Conservation (phyloP, 92 coral and sea anemone genomes). For the Blastomussa wellsi region DNA sequence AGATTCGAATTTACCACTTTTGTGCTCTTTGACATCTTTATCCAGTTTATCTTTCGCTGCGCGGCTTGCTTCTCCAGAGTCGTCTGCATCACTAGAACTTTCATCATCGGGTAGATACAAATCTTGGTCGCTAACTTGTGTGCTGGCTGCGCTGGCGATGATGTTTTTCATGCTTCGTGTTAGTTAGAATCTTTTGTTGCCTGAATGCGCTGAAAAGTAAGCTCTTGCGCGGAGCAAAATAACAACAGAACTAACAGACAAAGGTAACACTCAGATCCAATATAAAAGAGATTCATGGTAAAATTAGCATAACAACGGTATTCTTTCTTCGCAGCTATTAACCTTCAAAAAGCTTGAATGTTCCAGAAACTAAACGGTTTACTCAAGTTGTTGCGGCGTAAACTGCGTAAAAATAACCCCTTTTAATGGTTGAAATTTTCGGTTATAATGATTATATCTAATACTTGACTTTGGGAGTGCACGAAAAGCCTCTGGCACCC, state of each 20-base stretch:
- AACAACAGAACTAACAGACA: neutral
- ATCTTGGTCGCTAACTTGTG: conserved; percentile 11
- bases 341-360: conserved; percentile 1
- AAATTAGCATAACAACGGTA: conserved; percentile 29
- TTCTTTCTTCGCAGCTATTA: neutral
- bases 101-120: conserved; percentile 13
- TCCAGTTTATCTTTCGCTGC: neutral
- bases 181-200: neutral
- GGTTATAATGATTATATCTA: neutral
- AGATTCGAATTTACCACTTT: neutral
- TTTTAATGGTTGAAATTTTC: neutral
- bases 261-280: neutral
- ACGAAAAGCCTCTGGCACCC: too few species aligned
- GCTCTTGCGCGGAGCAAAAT: neutral
- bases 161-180: neutral
- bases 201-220: neutral
- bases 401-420: neutral
- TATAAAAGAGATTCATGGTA: neutral
- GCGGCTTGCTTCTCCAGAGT: neutral
- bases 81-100: conserved; percentile 17
- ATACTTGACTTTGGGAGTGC: too few species aligned
- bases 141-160: neutral
- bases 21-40: too few species aligned
- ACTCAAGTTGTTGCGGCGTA: neutral
- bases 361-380: conserved; percentile 10